A percentile compares a stretch with the other conserved stretches of the same genome.
Conservation (phyloP, 2,113 vertebrate genomes). For the Cairina moschata region DNA sequence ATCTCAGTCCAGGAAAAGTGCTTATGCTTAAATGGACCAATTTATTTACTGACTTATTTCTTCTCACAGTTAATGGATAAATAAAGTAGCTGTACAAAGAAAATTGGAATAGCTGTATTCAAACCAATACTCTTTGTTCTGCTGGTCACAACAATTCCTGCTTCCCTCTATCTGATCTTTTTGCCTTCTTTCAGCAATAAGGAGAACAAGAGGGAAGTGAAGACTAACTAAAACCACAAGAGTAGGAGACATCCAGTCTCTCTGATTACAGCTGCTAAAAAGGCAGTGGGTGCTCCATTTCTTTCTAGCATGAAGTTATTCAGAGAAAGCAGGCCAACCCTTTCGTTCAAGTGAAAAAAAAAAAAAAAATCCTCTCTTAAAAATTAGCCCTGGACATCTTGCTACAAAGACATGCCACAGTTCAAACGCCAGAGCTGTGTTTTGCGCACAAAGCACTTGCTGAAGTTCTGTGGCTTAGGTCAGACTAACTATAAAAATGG, state of each 20-base stretch:
- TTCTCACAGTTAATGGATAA: neutral
- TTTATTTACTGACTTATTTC: neutral
- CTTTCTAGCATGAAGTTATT: neutral
- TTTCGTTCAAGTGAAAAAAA: neutral
- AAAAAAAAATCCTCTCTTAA: neutral
- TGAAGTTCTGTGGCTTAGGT: neutral
- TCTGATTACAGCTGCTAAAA: neutral
- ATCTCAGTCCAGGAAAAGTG: neutral
- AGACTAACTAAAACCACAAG: neutral
- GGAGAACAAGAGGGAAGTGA: neutral
- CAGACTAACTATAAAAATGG: neutral
- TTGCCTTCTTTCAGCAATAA: neutral
- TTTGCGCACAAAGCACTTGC: neutral
- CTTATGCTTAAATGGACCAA: neutral
- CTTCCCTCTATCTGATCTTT: neutral
- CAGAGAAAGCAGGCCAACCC: neutral
- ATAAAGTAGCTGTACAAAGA: neutral
- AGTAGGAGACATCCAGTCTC: neutral
- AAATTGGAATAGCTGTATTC: neutral
- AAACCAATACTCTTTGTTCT: neutral
- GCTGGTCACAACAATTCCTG: neutral
- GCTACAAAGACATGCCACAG: neutral
- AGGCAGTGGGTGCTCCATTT: neutral
- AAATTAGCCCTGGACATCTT: neutral
- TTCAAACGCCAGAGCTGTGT: neutral